Evolutionary conservation across 2,797 vertebrate species (phyloP).

Genomic region (Xenentodon cancila): DNA sequence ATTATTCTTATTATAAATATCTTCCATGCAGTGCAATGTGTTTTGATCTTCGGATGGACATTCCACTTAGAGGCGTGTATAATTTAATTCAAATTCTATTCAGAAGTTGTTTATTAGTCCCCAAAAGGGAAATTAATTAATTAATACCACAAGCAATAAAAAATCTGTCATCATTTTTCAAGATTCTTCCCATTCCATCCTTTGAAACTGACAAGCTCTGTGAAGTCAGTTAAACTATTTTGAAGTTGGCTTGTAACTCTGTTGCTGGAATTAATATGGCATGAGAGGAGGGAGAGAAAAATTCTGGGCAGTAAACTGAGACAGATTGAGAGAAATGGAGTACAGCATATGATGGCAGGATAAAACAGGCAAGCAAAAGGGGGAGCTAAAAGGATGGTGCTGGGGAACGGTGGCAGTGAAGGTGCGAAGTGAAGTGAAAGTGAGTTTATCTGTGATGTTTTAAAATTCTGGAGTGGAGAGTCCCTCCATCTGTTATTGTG

Average conservation of each 20-base stretch:
- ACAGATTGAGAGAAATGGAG: constrained; percentile 76
- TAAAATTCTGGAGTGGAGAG: constrained; percentile 76
- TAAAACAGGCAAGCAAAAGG: constrained; percentile 58
- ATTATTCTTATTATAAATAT: constrained; percentile 23
- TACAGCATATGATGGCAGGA: constrained; percentile 68
- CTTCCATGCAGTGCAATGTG: constrained; percentile 11
- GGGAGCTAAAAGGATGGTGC: constrained; percentile 55
- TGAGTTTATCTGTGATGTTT: constrained; percentile 76
- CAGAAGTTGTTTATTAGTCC: background rate
- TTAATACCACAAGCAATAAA: constrained; percentile 22
- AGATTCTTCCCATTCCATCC: constrained; percentile 26
- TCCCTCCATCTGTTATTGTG: constrained; percentile 79
- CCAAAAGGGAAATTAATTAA: too few relatives aligned
- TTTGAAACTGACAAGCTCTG: constrained; percentile 18
- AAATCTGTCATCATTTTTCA: constrained; percentile 35
- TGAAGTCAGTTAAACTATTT: constrained; percentile 66
- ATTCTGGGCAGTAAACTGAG: constrained; percentile 74
- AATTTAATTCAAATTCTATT: background rate
- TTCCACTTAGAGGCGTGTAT: constrained; percentile 11
- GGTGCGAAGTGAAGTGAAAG: constrained; percentile 47
- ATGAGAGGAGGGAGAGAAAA: constrained; percentile 44
- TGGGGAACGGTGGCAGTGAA: constrained; percentile 19
- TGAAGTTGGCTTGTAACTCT: constrained; percentile 56
- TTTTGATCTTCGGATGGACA: constrained; percentile 20
- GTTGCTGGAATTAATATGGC: constrained; percentile 59